Conservation (phyloP, 2,113 vertebrate species). For the Periophthalmus modestus region DNA sequence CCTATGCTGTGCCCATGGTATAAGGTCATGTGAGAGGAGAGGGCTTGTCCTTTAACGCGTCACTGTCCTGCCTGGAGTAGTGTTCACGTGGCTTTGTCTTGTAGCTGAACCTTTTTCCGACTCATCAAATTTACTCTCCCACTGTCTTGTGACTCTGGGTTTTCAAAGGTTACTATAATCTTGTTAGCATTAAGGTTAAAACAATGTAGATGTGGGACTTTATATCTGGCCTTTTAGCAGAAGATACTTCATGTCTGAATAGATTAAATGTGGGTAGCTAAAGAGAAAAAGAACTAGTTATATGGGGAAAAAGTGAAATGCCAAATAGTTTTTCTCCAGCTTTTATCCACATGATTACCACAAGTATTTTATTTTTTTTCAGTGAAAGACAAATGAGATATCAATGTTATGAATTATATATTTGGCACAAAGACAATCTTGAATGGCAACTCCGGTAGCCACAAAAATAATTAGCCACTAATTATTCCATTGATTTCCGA, state of each 20-base stretch:
- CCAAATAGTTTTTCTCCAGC: no score
- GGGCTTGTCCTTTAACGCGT: constrained; percentile 55
- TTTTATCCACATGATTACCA: no score
- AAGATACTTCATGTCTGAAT: neutral
- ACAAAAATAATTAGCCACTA: neutral
- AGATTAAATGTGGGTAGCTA: neutral
- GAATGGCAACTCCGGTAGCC: neutral
- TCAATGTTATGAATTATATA: neutral
- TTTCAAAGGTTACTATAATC: constrained; percentile 21
- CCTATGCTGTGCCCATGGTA: constrained; percentile 58
- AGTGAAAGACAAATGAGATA: no score
- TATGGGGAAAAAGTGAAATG: no score
- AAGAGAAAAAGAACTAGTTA: no score
- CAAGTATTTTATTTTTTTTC: no score
- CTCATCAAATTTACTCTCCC: constrained; percentile 21
- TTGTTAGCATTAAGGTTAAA: constrained; percentile 33
- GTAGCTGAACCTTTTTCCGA: constrained; percentile 23
- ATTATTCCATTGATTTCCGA: neutral
- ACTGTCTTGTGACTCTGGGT: constrained; percentile 20
- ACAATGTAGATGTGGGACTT: neutral
- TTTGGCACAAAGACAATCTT: neutral
- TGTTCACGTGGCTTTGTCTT: constrained; percentile 28
- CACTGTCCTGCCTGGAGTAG: constrained; percentile 55
- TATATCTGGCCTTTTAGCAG: neutral
- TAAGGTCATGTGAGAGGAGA: constrained; percentile 68